Conservation (phyloP, 2,888 invertebrate genomes). For the Clostera curtula region DNA sequence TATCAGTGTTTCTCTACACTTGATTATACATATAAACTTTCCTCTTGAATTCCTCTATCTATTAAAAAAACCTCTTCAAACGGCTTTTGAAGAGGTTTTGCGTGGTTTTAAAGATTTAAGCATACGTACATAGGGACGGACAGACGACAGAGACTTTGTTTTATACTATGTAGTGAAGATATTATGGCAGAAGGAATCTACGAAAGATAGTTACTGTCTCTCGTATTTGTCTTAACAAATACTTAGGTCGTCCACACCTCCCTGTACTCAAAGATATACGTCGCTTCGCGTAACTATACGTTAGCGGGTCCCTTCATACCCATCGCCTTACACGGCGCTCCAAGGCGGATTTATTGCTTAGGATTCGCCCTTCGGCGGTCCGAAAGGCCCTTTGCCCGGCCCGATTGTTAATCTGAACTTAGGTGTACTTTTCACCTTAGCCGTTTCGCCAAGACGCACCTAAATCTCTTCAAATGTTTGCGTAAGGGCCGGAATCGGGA, state of each 20-base stretch:
- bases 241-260: slow-evolving; percentile 3
- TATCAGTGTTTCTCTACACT: too few species aligned
- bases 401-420: slow-evolving; percentile 66
- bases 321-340: slow-evolving; percentile 25
- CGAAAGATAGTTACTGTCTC: too few species aligned
- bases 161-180: not conserved
- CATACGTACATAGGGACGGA: too few species aligned
- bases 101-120: too few species aligned
- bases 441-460: slow-evolving; percentile 36
- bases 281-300: slow-evolving; percentile 12
- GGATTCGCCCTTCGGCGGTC: slow-evolving; percentile 38
- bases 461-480: slow-evolving; percentile 40
- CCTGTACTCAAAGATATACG: slow-evolving; percentile 9
- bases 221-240: too few species aligned
- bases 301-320: slow-evolving; percentile 13
- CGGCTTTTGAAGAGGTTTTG: too few species aligned
- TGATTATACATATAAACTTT: too few species aligned
- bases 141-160: too few species aligned
- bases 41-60: too few species aligned
- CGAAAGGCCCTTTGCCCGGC: slow-evolving; percentile 38
- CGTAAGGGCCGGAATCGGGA: slow-evolving; percentile 30
- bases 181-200: not conserved
- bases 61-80: too few species aligned
- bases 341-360: slow-evolving; percentile 37
- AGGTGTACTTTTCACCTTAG: slow-evolving; percentile 63